Evolutionary conservation across 2,113 vertebrate species (phyloP).

Genomic region (Mustelus asterias): DNA sequence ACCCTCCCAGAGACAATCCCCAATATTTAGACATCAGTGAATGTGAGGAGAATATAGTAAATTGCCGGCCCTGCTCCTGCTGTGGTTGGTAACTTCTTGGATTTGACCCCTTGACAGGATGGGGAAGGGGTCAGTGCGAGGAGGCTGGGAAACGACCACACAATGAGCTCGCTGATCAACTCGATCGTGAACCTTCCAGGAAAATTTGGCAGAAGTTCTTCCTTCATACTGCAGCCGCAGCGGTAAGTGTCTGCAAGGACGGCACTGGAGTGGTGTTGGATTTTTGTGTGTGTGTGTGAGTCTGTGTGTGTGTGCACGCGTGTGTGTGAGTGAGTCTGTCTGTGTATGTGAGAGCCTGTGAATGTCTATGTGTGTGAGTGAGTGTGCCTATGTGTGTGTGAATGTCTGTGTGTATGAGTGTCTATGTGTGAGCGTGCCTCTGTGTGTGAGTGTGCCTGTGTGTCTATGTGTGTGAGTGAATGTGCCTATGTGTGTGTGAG

Average conservation of each 20-base stretch:
- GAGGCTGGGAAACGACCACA: neutral
- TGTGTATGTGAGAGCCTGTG: too few relatives aligned
- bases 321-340: too few relatives aligned
- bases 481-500: too few relatives aligned
- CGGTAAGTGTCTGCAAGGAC: slow-evolving; percentile 55
- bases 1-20: neutral
- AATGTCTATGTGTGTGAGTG: too few relatives aligned
- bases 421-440: too few relatives aligned
- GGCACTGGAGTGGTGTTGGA: neutral
- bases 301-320: too few relatives aligned
- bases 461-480: too few relatives aligned
- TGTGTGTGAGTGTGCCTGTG: too few relatives aligned
- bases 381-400: too few relatives aligned
- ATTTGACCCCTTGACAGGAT: neutral
- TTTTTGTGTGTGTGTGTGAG: neutral
- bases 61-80: neutral
- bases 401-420: too few relatives aligned
- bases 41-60: neutral
- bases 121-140: neutral
- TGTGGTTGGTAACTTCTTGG: neutral
- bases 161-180: slow-evolving; percentile 38
- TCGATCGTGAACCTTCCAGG: slow-evolving; percentile 44
- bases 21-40: neutral
- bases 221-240: slow-evolving; percentile 73
- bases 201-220: slow-evolving; percentile 56